Conservation (phyloP, 2,113 vertebrate species). For the Scytalopus superciliaris region DNA sequence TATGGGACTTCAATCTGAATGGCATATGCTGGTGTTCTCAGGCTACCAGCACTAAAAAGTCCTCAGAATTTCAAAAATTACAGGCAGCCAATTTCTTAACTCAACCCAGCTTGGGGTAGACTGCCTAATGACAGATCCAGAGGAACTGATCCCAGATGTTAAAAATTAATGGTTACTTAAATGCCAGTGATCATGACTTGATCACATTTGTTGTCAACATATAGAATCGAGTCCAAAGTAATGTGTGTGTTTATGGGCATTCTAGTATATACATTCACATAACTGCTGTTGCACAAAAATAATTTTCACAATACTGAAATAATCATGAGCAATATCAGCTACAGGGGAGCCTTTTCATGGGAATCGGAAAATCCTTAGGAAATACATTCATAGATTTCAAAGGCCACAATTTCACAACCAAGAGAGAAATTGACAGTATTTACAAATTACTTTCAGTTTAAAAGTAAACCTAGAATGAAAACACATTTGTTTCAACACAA, state of each 20-base stretch:
- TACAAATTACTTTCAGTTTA: not conserved
- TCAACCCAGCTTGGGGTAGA: constrained; percentile 8
- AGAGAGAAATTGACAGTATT: constrained; percentile 18
- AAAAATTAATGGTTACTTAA: not conserved
- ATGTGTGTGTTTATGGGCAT: not conserved
- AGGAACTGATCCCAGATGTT: constrained; percentile 38
- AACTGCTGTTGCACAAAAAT: not conserved
- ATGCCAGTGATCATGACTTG: not conserved
- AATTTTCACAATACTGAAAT: constrained; percentile 1
- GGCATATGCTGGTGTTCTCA: constrained; percentile 67
- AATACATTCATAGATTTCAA: constrained; percentile 36
- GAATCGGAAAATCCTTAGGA: not conserved
- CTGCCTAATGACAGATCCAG: constrained; percentile 30
- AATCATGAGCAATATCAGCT: constrained; percentile 30
- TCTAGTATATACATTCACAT: not conserved
- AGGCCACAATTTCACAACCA: not conserved
- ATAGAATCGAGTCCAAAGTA: not conserved
- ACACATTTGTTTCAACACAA: constrained; percentile 52
- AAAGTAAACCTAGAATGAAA: constrained; percentile 22
- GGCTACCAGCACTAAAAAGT: constrained; percentile 56
- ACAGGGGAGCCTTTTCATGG: not conserved
- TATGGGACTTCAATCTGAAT: constrained; percentile 67
- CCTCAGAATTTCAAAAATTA: constrained; percentile 47
- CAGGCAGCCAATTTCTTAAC: constrained; percentile 46
- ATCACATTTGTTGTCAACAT: not conserved